These are phyloP conservation scores for Colletes latitarsis DNA, from an alignment of 1,140 invertebrate genomes.

Conservation along the genomic window DNA sequence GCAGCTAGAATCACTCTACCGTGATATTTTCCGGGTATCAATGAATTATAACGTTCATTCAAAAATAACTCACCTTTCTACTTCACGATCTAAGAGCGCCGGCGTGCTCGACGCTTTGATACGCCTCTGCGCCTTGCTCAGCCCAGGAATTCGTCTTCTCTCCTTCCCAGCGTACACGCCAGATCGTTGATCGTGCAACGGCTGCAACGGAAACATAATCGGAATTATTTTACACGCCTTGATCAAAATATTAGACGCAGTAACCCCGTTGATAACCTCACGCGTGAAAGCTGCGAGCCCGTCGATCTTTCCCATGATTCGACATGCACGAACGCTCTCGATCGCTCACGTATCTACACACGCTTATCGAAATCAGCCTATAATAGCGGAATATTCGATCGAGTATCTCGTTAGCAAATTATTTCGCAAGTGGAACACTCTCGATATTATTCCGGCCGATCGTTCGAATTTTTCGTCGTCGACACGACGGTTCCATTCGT, in stretches of 20 bases:
- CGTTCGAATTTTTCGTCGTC: not conserved
- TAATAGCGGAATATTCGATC: constrained; percentile 14
- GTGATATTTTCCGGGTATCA: not conserved
- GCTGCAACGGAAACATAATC: constrained; percentile 73
- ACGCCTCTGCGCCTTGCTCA: constrained; percentile 78
- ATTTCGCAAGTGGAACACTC: constrained; percentile 11
- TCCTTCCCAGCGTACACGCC: constrained; percentile 68
- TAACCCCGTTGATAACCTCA: constrained; percentile 46
- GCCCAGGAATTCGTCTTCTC: constrained; percentile 76
- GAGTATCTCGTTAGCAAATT: constrained; percentile 20
- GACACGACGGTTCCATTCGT: no score
- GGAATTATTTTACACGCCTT: constrained; percentile 34
- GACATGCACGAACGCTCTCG: constrained; percentile 53
- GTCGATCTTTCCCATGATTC: constrained; percentile 60
- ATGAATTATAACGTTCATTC: constrained; percentile 39
- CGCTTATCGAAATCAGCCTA: constrained; percentile 7
- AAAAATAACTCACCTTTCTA: constrained; percentile 72
- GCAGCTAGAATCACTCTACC: not conserved
- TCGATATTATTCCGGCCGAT: not conserved
- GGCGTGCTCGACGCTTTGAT: constrained; percentile 83
- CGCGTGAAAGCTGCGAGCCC: constrained; percentile 36
- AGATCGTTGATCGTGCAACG: constrained; percentile 74
- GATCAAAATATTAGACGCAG: constrained; percentile 1
- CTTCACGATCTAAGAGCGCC: constrained; percentile 79
- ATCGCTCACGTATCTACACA: constrained; percentile 34